Evolutionary conservation across 2,888 invertebrate genomes (phyloP).

Genomic region (Caenorhabditis sp.): DNA sequence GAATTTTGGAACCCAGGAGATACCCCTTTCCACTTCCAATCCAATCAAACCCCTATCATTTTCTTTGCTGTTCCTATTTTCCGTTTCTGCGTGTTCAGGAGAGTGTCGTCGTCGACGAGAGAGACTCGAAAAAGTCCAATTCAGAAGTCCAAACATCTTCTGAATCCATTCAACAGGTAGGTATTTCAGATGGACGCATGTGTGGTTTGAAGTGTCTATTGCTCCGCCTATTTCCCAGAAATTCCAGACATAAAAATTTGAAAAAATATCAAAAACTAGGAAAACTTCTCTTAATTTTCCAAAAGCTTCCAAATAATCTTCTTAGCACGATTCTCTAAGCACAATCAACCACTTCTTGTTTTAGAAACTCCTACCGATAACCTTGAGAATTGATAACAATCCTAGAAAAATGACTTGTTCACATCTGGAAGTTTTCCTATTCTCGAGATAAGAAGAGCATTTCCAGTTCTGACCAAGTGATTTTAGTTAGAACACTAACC

Average conservation of each 20-base stretch:
- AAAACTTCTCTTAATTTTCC: conserved; percentile 32
- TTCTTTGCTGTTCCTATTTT: conserved; percentile 34
- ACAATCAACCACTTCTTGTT: conserved; percentile 51
- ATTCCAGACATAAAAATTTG: conserved; percentile 31
- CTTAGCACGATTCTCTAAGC: conserved; percentile 53
- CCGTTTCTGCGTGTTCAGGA: conserved; percentile 50
- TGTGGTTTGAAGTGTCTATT: conserved; percentile 48
- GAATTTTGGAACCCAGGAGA: background rate
- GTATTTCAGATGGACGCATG: conserved; percentile 56
- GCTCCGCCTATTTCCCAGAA: conserved; percentile 25
- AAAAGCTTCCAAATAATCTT: conserved; percentile 43
- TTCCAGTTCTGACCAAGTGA: conserved; percentile 10
- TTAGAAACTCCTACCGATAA: conserved; percentile 30
- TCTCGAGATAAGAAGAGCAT: background rate
- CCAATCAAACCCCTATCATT: conserved; percentile 29
- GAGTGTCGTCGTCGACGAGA: conserved; percentile 37
- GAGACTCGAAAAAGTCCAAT: conserved; percentile 38
- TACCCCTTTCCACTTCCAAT: background rate
- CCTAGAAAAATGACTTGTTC: conserved; percentile 8
- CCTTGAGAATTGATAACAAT: background rate
- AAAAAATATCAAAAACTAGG: conserved; percentile 11
- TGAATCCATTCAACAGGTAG: conserved; percentile 43
- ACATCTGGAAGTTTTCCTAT: background rate
- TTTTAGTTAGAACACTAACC: conserved; percentile 6
- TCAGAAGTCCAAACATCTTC: conserved; percentile 39